phyloP scores from a whole-genome alignment of 2,888 invertebrate species.

The Ommatoiulus sabulosus region DNA sequence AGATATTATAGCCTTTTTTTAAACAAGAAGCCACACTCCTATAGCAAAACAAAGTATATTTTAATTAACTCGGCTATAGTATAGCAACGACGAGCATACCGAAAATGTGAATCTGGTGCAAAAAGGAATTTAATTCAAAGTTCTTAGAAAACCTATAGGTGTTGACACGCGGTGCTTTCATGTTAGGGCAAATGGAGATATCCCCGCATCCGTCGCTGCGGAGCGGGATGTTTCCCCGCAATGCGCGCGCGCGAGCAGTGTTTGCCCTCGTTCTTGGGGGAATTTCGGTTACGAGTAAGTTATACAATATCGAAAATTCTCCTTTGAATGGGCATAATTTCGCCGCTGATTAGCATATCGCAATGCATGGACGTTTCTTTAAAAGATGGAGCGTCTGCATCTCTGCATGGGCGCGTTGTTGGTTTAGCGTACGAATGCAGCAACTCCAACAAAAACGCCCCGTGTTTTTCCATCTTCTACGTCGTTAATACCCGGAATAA shows the following conservation, averaged over 20 bases:
- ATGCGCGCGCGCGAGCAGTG: background rate
- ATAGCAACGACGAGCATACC: too few species aligned
- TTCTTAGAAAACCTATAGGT: too few species aligned
- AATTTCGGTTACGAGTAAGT: background rate
- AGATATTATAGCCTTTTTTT: too few species aligned
- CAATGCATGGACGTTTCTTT: conserved; percentile 1
- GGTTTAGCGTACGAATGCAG: background rate
- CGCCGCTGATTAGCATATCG: background rate
- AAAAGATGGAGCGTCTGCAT: background rate
- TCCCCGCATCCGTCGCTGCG: too few species aligned
- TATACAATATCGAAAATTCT: background rate
- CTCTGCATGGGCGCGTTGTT: background rate
- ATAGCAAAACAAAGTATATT: too few species aligned
- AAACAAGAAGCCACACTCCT: too few species aligned
- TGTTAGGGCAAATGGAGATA: too few species aligned
- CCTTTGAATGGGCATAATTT: background rate
- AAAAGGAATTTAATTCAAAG: too few species aligned
- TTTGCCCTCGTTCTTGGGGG: background rate
- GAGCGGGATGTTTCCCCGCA: background rate
- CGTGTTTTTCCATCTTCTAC: background rate
- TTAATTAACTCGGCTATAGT: too few species aligned
- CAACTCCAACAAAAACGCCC: background rate
- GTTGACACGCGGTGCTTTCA: too few species aligned
- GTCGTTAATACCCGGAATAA: background rate
- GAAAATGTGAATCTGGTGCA: too few species aligned